phyloP scores from a whole-genome alignment of 2,113 vertebrate genomes.

The Xenus cinereus region DNA sequence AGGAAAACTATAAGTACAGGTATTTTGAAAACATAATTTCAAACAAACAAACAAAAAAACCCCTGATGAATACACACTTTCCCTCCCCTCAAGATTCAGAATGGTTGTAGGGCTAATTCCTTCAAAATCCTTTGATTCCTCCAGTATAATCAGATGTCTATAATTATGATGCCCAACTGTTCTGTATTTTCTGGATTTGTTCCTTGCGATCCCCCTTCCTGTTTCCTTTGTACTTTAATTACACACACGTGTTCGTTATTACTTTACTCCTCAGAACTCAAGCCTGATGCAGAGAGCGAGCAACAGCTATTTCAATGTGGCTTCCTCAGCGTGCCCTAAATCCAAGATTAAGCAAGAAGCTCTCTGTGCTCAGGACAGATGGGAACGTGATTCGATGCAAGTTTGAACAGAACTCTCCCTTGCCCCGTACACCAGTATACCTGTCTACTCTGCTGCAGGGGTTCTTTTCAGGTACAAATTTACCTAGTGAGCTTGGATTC shows the following conservation, averaged over 20 bases:
- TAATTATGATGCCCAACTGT: slow-evolving; percentile 51
- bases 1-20: not conserved
- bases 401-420: not conserved
- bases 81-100: not conserved
- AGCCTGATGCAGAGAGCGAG: not conserved
- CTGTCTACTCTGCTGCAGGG: no score
- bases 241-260: slow-evolving; percentile 34
- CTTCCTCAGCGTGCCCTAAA: not conserved
- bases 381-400: rapidly evolving
- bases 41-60: not conserved
- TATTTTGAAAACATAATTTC: not conserved
- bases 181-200: slow-evolving; percentile 56
- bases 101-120: not conserved
- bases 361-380: not conserved
- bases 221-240: slow-evolving; percentile 61
- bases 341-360: not conserved
- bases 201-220: not conserved
- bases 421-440: not conserved
- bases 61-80: not conserved
- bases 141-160: slow-evolving; percentile 42
- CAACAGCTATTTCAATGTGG: not conserved
- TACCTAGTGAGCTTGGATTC: not conserved
- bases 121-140: not conserved
- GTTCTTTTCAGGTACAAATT: not conserved
- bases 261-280: slow-evolving; percentile 27